A percentile compares a stretch with the other conserved stretches of the same genome.
phyloP scores from a whole-genome alignment of 2,797 vertebrate genomes.

The Hydrolagus colliei region DNA sequence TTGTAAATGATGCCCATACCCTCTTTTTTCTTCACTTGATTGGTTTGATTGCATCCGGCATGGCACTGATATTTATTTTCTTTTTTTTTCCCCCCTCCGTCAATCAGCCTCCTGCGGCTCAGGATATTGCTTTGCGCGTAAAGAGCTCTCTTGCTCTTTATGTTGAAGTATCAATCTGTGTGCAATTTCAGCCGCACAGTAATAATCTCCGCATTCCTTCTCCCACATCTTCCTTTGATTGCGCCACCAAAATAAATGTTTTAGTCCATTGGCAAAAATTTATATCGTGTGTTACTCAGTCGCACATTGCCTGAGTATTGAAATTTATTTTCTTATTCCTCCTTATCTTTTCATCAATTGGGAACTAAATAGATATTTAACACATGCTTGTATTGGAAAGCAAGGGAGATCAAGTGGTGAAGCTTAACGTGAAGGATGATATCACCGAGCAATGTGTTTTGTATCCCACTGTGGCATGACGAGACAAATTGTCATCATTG shows the following conservation, averaged over 20 bases:
- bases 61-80: constrained; percentile 26
- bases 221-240: constrained; percentile 5
- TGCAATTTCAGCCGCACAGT: constrained; percentile 11
- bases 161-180: constrained; percentile 12
- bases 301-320: not conserved
- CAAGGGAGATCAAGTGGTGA: not conserved
- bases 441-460: too few relatives aligned
- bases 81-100: constrained; percentile 1
- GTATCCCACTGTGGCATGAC: too few relatives aligned
- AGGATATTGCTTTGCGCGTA: constrained; percentile 33
- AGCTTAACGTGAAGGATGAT: not conserved
- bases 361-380: not conserved
- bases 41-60: not conserved
- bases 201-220: constrained; percentile 11
- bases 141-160: constrained; percentile 18
- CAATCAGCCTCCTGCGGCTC: constrained; percentile 36
- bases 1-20: not conserved
- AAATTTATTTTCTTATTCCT: not conserved
- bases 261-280: constrained; percentile 16
- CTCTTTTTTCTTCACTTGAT: not conserved
- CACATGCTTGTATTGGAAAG: not conserved
- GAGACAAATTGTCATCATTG: too few relatives aligned
- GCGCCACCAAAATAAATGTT: not conserved
- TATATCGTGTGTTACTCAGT: not conserved
- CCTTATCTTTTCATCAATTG: not conserved